Evolutionary conservation across 2,888 invertebrate genomes (phyloP).

Genomic region (Chrysopilus asiliformis): DNA sequence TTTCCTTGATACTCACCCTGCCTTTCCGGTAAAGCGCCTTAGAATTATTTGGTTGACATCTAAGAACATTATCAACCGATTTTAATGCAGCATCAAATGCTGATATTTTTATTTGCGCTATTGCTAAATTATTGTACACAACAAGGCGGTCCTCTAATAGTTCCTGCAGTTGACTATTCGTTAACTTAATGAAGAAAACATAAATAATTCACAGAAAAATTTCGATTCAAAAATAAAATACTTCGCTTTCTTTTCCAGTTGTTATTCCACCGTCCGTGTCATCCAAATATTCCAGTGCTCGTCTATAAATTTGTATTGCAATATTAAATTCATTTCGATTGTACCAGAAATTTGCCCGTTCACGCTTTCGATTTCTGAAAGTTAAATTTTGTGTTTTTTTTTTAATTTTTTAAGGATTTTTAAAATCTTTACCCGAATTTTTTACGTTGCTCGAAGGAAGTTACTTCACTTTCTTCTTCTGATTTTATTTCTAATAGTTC

Average conservation of each 20-base stretch:
- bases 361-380: slow-evolving; percentile 56
- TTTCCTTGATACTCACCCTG: slow-evolving; percentile 44
- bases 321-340: slow-evolving; percentile 63
- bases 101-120: slow-evolving; percentile 78
- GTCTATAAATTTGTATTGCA: slow-evolving; percentile 76
- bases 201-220: not conserved
- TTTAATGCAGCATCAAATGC: slow-evolving; percentile 73
- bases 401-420: not conserved
- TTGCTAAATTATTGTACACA: slow-evolving; percentile 85
- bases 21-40: slow-evolving; percentile 85
- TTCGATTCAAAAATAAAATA: slow-evolving; percentile 16
- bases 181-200: slow-evolving; percentile 28
- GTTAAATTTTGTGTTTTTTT: not conserved
- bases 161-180: slow-evolving; percentile 46
- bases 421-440: slow-evolving; percentile 50
- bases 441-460: slow-evolving; percentile 54
- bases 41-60: slow-evolving; percentile 74
- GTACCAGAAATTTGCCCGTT: slow-evolving; percentile 86
- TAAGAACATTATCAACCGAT: slow-evolving; percentile 69
- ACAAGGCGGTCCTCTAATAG: slow-evolving; percentile 68
- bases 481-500: slow-evolving; percentile 54
- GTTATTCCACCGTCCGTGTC: slow-evolving; percentile 53
- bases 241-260: slow-evolving; percentile 40
- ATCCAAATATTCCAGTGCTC: slow-evolving; percentile 70
- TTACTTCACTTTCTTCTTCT: slow-evolving; percentile 52